phyloP scores from a whole-genome alignment of 2,888 invertebrate species.

The Digitonthophagus gazella region DNA sequence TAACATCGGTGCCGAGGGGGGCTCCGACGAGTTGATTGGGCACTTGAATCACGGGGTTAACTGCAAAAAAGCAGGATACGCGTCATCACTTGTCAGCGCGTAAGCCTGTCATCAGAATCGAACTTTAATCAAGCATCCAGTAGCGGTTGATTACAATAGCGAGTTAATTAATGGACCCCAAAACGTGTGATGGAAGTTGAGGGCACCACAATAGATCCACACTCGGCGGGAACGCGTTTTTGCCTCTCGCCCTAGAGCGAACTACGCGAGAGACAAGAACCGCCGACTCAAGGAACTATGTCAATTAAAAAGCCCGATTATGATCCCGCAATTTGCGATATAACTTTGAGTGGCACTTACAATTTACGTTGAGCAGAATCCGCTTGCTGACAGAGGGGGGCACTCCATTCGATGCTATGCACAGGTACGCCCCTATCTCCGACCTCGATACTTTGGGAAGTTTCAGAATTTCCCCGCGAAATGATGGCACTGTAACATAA shows the following conservation, averaged over 20 bases:
- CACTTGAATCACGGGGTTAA: conserved; percentile 88
- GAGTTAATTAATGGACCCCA: conserved; percentile 26
- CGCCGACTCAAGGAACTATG: background rate
- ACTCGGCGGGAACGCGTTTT: conserved; percentile 21
- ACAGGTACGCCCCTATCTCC: conserved; percentile 89
- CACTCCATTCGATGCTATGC: conserved; percentile 85
- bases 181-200: conserved; percentile 26
- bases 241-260: conserved; percentile 17
- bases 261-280: background rate
- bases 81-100: conserved; percentile 25
- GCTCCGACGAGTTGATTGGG: conserved; percentile 91
- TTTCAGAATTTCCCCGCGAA: conserved; percentile 73
- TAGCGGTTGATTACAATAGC: conserved; percentile 27
- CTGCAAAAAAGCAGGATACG: conserved; percentile 55
- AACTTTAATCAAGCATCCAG: conserved; percentile 25
- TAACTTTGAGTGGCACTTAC: conserved; percentile 62
- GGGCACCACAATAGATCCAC: conserved; percentile 21
- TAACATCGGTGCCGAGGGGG: conserved; percentile 81
- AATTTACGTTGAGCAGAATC: conserved; percentile 84
- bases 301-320: background rate
- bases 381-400: conserved; percentile 87
- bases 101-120: conserved; percentile 22
- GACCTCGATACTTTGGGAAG: conserved; percentile 79
- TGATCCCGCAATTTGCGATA: conserved; percentile 16
- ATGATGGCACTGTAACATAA: conserved; percentile 61